Evolutionary conservation across 2,888 invertebrate species (phyloP), one percentile per base, ranked within the genome.

Genomic region (Chrysina gloriosa): DNA sequence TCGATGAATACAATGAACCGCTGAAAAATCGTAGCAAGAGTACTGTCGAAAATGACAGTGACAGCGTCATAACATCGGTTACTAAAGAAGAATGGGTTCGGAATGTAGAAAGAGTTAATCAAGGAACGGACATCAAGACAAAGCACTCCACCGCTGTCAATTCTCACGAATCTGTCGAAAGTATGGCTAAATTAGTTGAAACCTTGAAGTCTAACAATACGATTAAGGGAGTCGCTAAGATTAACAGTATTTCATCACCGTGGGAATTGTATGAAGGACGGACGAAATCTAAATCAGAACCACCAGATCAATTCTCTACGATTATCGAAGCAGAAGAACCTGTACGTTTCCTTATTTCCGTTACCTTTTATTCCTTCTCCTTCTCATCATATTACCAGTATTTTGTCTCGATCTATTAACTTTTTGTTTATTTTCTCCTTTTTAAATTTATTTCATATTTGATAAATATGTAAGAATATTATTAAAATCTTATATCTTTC

Each of bases 271-370:
- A 69, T 47, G 65, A 70, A 27, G 69, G 67, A 16, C 54, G 70
- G 16, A 66, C 69, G 2, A 76, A 73, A 47, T 72, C 76, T 0
- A 68, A 73, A n/a, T 75, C 77, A 5, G 77, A 77, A 25, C 73
- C 77, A 31, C 73, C 78, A 3, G 73, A 72, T 3, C 74, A 75
- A 52, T 80, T 80, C 70, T 75, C 80, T 3, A 77, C 79, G 31
- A 81, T 81, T 50, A 72, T 75, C 2, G 80, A 81, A 76, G 77
- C 75, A 27, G 79, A 81, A 70, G 81, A 80, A 71, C 70, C 73
- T 70, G 79, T 78, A 78, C 70, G 79, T 79, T 68, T 64, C 67
- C 48, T 16, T 69, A 39, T 67, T 68, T 61, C 67, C 58, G 31
- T 47, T 70, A 11, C 65, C 67, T 45, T 58, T 68, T 52, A 67